Base-by-base conservation (phyloP, 2,888 invertebrate genomes). In the Ligdia adustata region DNA sequence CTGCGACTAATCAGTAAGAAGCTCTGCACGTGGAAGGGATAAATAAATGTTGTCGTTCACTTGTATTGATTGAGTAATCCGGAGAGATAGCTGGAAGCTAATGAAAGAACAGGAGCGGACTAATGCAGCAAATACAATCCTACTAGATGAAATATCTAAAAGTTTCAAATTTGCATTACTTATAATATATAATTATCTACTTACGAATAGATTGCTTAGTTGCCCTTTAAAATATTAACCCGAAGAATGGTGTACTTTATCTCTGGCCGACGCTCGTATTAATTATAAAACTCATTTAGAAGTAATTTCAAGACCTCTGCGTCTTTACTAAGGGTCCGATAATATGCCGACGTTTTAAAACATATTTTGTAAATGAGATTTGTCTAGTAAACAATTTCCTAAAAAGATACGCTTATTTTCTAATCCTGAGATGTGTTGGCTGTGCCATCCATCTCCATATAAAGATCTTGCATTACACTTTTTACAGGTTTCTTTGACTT, bases 321-420 rank as follows among this genome's bases (percentile, higher is more conserved):
- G 16, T 31, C 32, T 12, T 14, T 18, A 12, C 3, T 28, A 18
- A n/a, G 9, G 34, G 34, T 34, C 14, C 14, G 9, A 15, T 15
- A 29, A 34, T 9, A 41, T 12, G 11, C 20, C 20, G 9, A n/a
- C 26, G 20, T 48, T 13, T 39, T 24, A 14, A 40, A 43, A 40
- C 35, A n/a, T 44, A 40, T 18, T 45, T 33, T 33, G 11, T 11
- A 46, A 45, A 52, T 43, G 31, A 37, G 32, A 34, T 50, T 37
- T 41, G 34, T 41, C 14, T 34, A 20, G 38, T 46, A 48, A 55
- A 50, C 49, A 55, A 55, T 47, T 52, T 52, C 38, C 48, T 22
- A 34, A 38, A 57, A 51, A 41, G 50, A 57, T 15, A 37, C 9
- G 38, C 28, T 53, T 52, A 56, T 32, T 41, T 32, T 22, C 27